Evolutionary conservation across 1,140 invertebrate species (phyloP), one percentile per base, ranked within the genome.

Genomic region (Triops longicaudatus): DNA sequence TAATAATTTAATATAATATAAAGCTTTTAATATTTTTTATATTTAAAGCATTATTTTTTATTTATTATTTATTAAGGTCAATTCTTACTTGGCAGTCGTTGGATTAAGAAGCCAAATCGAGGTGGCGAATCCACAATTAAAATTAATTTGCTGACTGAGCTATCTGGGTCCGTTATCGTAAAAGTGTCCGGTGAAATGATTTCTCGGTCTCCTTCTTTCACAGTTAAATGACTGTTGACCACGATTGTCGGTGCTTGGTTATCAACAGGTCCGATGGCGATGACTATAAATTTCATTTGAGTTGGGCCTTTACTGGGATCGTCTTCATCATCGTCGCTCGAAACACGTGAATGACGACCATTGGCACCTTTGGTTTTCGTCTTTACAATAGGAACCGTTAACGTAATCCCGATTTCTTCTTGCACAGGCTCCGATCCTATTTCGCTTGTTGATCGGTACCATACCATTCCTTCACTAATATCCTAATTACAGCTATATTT

Each of bases 111-210:
- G n/a, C 76, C 76, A 73, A 42, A 72, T 26, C 73, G 22, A 0
- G 76, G 76, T 43, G 63, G 31, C 10, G 22, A 31, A 22, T 74
- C 71, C 28, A 78, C 44, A n/a, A 78, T 72, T 22, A 78, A 26
- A 2, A 72, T 26, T 26, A 72, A 71, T 37, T 72, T 4, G 11
- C 42, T n/a, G 1, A 72, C 17, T 14, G 9, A 10, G 6, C 74
- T 76, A 22, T 78, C 75, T 14, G 22, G 37, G 26, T 75, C 78
- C 42, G 41, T 76, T 26, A 78, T 31, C 1, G 74, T 41, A 2
- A 78, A 31, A 41, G 76, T 75, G 22, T 78, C 78, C 3, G 78
- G 78, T 0, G 78, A 76, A n/a, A 78, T 26, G 6, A 78, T 76
- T 72, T 78, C 78, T 5, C 74, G 28, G 26, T 26, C 78, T 12